phyloP scores from a whole-genome alignment of 2,888 invertebrate species.

The Nemotelus pantherinus region DNA sequence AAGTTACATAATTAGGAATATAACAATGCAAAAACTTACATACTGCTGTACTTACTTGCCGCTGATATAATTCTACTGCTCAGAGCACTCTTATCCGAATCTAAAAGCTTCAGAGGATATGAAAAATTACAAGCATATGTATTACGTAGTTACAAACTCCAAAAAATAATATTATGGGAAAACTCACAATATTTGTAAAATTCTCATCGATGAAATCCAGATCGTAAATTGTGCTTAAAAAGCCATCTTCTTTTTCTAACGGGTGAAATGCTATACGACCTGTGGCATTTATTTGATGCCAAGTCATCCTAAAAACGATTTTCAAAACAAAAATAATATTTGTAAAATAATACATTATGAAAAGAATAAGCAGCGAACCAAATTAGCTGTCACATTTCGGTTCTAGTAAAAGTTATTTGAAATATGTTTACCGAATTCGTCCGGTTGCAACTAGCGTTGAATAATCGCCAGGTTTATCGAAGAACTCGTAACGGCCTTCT shows the following conservation, averaged over 20 bases:
- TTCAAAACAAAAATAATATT: neutral
- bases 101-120: neutral
- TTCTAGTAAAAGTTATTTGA: neutral
- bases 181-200: neutral
- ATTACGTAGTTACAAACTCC: no score
- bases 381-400: neutral
- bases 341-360: neutral
- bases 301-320: constrained; percentile 1
- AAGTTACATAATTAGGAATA: no score
- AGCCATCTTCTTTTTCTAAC: neutral
- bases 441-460: neutral
- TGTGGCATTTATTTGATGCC: constrained; percentile 17
- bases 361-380: no score
- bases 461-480: neutral
- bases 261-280: constrained; percentile 30
- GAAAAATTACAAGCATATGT: no score
- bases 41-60: constrained; percentile 17
- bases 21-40: neutral
- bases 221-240: constrained; percentile 25
- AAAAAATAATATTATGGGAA: neutral
- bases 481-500: constrained; percentile 4
- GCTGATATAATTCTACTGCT: neutral
- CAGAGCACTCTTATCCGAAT: neutral
- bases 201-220: neutral
- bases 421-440: neutral